Conservation (phyloP, 2,113 vertebrate species). For the Scomber colias region DNA sequence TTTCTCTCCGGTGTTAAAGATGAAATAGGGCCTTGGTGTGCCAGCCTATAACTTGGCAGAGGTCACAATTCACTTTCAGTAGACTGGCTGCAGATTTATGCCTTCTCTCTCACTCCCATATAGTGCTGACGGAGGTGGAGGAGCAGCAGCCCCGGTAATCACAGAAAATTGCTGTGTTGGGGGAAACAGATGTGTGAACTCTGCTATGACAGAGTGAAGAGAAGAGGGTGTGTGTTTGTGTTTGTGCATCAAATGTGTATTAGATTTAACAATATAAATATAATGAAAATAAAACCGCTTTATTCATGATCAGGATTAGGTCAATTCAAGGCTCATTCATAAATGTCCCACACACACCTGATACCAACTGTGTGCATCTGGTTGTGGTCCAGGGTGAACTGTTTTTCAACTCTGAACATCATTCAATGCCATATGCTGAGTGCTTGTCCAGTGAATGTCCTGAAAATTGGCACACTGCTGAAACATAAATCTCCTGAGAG, state of each 20-base stretch:
- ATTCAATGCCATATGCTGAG: conserved; percentile 59
- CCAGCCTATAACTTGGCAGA: conserved; percentile 64
- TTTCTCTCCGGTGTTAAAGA: conserved; percentile 6
- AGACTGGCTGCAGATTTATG: conserved; percentile 77
- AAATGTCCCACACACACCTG: conserved; percentile 35
- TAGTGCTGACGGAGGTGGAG: conserved; percentile 70
- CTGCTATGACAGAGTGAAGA: conserved; percentile 23
- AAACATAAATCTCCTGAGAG: conserved; percentile 61
- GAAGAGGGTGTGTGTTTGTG: conserved; percentile 15
- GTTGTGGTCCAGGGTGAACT: conserved; percentile 28
- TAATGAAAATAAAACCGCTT: neutral
- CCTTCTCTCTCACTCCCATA: conserved; percentile 44
- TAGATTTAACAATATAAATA: neutral
- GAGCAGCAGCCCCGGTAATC: conserved; percentile 65
- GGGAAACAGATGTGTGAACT: conserved; percentile 58
- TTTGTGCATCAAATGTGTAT: conserved; percentile 24
- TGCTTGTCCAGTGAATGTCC: conserved; percentile 49
- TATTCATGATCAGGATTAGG: conserved; percentile 17
- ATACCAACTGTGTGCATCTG: conserved; percentile 12
- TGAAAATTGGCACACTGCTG: conserved; percentile 49
- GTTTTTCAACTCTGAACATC: conserved; percentile 64
- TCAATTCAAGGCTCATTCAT: conserved; percentile 34
- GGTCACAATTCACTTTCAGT: conserved; percentile 73
- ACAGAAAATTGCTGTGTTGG: conserved; percentile 73
- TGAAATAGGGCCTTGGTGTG: conserved; percentile 42